phyloP scores from a whole-genome alignment of 2,113 vertebrate species.

The Azemiops feae region DNA sequence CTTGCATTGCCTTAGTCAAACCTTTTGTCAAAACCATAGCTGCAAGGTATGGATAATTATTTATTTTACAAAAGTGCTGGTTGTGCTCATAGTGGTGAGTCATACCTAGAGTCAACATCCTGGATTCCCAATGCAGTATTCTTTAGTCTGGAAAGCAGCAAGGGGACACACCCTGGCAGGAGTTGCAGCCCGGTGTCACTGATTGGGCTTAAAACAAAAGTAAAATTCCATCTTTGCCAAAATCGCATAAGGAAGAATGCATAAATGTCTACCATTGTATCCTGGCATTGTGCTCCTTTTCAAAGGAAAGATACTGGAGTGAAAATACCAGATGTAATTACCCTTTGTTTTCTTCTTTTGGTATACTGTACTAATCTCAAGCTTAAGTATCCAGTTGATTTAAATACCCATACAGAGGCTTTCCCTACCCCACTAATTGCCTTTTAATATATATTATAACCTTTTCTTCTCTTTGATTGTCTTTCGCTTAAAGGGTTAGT shows the following conservation, averaged over 20 bases:
- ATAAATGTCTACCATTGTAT: conserved; percentile 42
- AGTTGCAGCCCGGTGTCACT: not conserved
- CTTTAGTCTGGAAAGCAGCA: conserved; percentile 21
- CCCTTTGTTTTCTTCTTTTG: not conserved
- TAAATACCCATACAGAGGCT: not conserved
- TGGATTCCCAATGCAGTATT: conserved; percentile 17
- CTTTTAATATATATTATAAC: not conserved
- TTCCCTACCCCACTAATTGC: not conserved
- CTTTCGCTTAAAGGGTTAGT: not conserved
- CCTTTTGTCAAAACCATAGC: conserved; percentile 14
- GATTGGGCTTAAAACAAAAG: conserved; percentile 35
- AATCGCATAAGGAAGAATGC: conserved; percentile 44
- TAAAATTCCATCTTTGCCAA: conserved; percentile 48
- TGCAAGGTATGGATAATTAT: conserved; percentile 27
- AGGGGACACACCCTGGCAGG: not conserved
- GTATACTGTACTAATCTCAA: not conserved
- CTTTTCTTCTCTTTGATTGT: not conserved
- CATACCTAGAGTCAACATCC: conserved; percentile 33
- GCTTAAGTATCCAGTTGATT: not conserved
- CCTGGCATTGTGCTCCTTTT: not conserved
- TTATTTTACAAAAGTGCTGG: conserved; percentile 22
- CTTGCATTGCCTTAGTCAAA: not conserved
- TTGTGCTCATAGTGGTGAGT: conserved; percentile 18
- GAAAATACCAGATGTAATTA: not conserved
- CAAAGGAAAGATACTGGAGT: not conserved